A percentile compares a stretch with the other conserved stretches of the same genome.
Conservation (phyloP, 2,888 invertebrate genomes). For the Rutpela maculata region DNA sequence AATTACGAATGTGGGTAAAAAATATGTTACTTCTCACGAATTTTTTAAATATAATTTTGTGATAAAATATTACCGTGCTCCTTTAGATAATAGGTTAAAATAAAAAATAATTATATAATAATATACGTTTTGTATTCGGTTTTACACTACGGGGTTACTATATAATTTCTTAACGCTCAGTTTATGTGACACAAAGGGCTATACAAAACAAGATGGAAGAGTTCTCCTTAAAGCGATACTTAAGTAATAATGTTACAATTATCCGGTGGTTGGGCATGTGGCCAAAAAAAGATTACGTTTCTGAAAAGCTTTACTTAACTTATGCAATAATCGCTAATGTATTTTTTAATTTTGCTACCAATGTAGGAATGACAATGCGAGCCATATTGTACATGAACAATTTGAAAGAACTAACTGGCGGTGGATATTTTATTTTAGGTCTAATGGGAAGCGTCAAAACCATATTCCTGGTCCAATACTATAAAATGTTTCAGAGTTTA, state of each 20-base stretch:
- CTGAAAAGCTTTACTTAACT: neutral
- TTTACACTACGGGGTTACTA: neutral
- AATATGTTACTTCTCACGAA: constrained; percentile 1
- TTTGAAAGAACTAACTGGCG: neutral
- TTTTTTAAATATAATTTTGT: neutral
- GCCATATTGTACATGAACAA: neutral
- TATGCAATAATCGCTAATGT: neutral
- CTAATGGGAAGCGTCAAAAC: neutral
- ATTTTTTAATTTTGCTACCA: neutral
- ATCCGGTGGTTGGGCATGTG: neutral
- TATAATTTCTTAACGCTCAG: neutral
- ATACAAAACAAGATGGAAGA: neutral
- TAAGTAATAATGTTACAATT: neutral
- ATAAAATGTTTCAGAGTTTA: neutral
- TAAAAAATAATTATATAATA: neutral
- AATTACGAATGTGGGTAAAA: neutral
- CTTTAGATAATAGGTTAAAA: neutral
- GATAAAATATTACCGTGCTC: neutral
- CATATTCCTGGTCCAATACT: neutral
- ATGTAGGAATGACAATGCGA: neutral
- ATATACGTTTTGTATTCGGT: neutral
- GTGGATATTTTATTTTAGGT: constrained; percentile 7
- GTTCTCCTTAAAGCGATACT: neutral
- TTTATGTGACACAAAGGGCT: neutral
- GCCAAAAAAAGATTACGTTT: neutral